Conservation (phyloP, 2,113 vertebrate genomes). For the Callopanchax toddi region DNA sequence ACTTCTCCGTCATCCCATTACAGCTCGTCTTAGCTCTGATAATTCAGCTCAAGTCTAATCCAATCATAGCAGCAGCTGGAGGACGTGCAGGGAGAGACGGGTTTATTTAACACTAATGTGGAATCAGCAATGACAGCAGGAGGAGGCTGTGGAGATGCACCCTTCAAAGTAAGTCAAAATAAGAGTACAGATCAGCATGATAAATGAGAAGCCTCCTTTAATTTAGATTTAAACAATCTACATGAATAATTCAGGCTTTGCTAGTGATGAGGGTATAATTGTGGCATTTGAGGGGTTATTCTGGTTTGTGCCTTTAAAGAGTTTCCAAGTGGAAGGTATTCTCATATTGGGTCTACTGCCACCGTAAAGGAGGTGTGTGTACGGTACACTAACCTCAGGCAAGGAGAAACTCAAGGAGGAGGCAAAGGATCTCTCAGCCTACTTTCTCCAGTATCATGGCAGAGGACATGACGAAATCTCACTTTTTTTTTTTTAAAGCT, state of each 20-base stretch:
- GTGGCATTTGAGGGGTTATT: slow-evolving; percentile 29
- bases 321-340: slow-evolving; percentile 30
- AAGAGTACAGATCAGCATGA: neutral
- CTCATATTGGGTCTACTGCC: neutral
- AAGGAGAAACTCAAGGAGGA: slow-evolving; percentile 55
- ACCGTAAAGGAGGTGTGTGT: slow-evolving; percentile 35
- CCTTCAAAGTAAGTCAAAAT: slow-evolving; percentile 12
- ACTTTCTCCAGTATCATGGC: slow-evolving; percentile 55
- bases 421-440: slow-evolving; percentile 52
- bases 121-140: slow-evolving; percentile 30
- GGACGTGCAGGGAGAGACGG: slow-evolving; percentile 33
- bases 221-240: neutral
- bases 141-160: neutral
- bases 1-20: slow-evolving; percentile 50
- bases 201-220: slow-evolving; percentile 2
- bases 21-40: slow-evolving; percentile 54
- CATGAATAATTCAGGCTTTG: slow-evolving; percentile 15
- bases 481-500: too few relatives aligned
- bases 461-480: slow-evolving; percentile 44
- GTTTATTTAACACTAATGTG: slow-evolving; percentile 42
- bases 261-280: slow-evolving; percentile 11
- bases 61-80: slow-evolving; percentile 62
- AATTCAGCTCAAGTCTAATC: slow-evolving; percentile 59
- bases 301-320: slow-evolving; percentile 35
- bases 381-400: slow-evolving; percentile 44